Conservation (phyloP, 2,888 invertebrate species). For the Mimumesa dahlbomi region DNA sequence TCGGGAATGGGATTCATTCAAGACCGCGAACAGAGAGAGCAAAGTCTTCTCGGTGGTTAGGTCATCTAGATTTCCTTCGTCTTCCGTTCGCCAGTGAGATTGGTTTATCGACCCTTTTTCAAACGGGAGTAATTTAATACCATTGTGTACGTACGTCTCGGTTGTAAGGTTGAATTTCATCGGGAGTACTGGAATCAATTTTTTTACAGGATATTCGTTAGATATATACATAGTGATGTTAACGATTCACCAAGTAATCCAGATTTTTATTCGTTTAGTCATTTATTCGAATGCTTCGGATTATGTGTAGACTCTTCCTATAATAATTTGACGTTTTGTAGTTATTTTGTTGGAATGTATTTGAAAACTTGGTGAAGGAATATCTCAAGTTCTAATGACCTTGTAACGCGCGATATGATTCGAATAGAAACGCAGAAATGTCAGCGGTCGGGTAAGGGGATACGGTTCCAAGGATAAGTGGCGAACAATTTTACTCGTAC, state of each 20-base stretch:
- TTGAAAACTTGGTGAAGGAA: background rate
- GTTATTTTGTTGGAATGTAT: no score
- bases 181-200: no score
- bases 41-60: constrained; percentile 7
- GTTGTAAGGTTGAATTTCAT: no score
- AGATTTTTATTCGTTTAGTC: no score
- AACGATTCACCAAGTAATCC: no score
- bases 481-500: background rate
- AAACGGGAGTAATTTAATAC: no score
- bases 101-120: background rate
- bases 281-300: no score
- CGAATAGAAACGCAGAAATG: constrained; percentile 21
- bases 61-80: constrained; percentile 49
- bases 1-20: constrained; percentile 64
- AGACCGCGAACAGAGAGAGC: constrained; percentile 31
- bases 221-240: no score
- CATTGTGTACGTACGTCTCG: no score
- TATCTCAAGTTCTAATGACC: constrained; percentile 7
- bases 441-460: constrained; percentile 8
- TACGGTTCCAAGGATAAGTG: constrained; percentile 3
- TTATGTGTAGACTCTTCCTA: no score
- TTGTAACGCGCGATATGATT: background rate
- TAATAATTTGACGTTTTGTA: no score
- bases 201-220: no score
- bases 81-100: background rate